Evolutionary conservation across 2,113 vertebrate genomes (phyloP), one percentile per base, ranked within the genome.

Genomic region (Pungitius pungitius): DNA sequence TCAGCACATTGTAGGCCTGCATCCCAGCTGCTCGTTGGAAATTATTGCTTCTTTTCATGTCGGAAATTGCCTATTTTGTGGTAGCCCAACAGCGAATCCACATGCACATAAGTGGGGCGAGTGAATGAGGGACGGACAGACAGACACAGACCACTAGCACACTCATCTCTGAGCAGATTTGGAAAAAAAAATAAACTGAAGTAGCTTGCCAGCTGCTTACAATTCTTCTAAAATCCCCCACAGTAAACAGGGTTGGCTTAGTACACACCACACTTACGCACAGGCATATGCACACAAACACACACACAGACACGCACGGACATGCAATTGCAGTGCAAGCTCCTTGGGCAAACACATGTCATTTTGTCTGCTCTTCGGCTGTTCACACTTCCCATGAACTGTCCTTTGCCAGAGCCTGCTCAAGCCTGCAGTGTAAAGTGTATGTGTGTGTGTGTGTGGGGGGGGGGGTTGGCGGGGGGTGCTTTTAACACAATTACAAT

Each of bases 271-370:
- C 69, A 58, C 80, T 63, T 69, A 76, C 85, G 78, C 73, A 82
- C 52, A n/a, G 39, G 70, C 88, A 90, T 76, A 87, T 73, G 69
- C 83, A 73, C 70, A 3, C 45, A 54, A 76, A 24, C 57, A 22
- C 77, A 54, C 66, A 63, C 42, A 35, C 64, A 42, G 39, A 62
- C 13, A n/a, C 30, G 18, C 27, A 35, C 30, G 57, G 43, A 40
- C 24, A 81, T 49, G 74, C 69, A 75, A 58, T 75, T 75, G 77
- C 81, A 74, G 82, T 88, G 88, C 88, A 88, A 92, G 84, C 76
- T 90, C 88, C 88, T 87, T 75, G 75, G 87, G 89, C 82, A 61
- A 92, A 90, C 85, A 90, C 90, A 92, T 90, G 89, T 88, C 87
- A 90, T 87, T 88, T 87, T 87, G 88, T 87, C 87, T 87, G 83